These are phyloP conservation scores for Morpho helenor DNA, from an alignment of 2,888 invertebrate species.

Conservation along the genomic window DNA sequence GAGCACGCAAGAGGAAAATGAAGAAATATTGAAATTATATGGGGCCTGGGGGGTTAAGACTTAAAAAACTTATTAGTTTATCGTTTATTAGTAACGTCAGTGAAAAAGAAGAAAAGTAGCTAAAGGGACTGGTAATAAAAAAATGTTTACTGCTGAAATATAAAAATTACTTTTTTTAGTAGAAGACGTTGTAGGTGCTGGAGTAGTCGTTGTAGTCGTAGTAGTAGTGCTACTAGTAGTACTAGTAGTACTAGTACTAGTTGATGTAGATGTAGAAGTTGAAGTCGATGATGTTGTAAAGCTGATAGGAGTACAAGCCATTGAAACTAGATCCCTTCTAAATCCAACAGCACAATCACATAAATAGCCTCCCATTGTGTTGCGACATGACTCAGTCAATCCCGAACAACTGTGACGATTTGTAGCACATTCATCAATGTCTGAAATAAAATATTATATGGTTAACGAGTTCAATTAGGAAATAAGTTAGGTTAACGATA, in stretches of 20 bases:
- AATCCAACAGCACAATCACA: constrained; percentile 92
- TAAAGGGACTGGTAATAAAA: too few species aligned
- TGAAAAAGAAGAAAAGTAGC: too few species aligned
- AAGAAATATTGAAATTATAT: constrained; percentile 1
- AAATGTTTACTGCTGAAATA: not conserved
- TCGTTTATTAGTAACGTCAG: too few species aligned
- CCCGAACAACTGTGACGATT: constrained; percentile 78
- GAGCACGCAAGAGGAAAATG: too few species aligned
- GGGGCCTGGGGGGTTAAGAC: too few species aligned
- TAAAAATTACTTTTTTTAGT: constrained; percentile 15
- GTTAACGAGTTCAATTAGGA: too few species aligned
- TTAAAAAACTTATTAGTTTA: too few species aligned
- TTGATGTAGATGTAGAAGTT: constrained; percentile 16
- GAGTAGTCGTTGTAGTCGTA: constrained; percentile 39
- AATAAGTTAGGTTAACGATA: too few species aligned
- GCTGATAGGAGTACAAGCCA: constrained; percentile 41
- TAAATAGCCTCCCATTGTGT: constrained; percentile 91
- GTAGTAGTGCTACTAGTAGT: constrained; percentile 34
- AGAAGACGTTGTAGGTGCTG: constrained; percentile 27
- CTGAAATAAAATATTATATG: constrained; percentile 58
- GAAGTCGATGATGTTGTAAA: constrained; percentile 21
- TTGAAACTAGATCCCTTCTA: constrained; percentile 78
- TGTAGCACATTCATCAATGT: constrained; percentile 87
- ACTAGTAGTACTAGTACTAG: too few species aligned
- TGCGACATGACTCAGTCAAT: constrained; percentile 84